These are phyloP conservation scores for Athetis lepigone DNA, from an alignment of 2,888 invertebrate genomes.

Conservation along the genomic window DNA sequence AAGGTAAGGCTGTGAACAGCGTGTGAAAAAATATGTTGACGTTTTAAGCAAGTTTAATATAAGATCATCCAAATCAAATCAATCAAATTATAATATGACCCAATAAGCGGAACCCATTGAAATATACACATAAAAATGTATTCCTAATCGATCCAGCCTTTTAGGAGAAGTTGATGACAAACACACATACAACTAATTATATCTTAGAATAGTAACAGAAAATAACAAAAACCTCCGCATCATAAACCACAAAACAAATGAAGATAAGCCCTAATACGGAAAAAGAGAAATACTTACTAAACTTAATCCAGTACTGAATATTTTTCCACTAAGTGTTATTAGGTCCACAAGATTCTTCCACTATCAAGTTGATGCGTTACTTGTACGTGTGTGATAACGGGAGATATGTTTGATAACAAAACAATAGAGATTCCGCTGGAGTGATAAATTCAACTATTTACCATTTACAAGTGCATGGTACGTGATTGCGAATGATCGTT, in stretches of 20 bases:
- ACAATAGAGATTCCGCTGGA: slow-evolving; percentile 65
- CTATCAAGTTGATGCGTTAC: slow-evolving; percentile 54
- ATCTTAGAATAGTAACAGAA: too few relatives aligned
- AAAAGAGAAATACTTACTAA: background rate
- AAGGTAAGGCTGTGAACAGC: too few relatives aligned
- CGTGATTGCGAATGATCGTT: slow-evolving; percentile 35
- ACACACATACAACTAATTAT: too few relatives aligned
- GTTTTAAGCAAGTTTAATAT: too few relatives aligned
- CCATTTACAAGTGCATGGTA: slow-evolving; percentile 47
- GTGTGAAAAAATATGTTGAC: too few relatives aligned
- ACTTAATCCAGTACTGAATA: slow-evolving; percentile 24
- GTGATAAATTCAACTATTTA: slow-evolving; percentile 61
- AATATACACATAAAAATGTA: too few relatives aligned
- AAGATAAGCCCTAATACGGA: slow-evolving; percentile 11
- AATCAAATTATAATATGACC: too few relatives aligned
- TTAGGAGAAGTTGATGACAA: too few relatives aligned
- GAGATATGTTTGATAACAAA: slow-evolving; percentile 64
- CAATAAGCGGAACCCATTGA: too few relatives aligned
- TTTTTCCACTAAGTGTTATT: slow-evolving; percentile 26
- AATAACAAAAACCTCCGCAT: background rate
- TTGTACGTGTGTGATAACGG: slow-evolving; percentile 64
- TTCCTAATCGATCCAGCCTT: too few relatives aligned
- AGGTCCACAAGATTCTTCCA: slow-evolving; percentile 27
- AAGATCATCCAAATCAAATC: too few relatives aligned
- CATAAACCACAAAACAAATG: slow-evolving; percentile 13